Conservation (phyloP, 2,888 invertebrate genomes). For the Acholoe squamosa region DNA sequence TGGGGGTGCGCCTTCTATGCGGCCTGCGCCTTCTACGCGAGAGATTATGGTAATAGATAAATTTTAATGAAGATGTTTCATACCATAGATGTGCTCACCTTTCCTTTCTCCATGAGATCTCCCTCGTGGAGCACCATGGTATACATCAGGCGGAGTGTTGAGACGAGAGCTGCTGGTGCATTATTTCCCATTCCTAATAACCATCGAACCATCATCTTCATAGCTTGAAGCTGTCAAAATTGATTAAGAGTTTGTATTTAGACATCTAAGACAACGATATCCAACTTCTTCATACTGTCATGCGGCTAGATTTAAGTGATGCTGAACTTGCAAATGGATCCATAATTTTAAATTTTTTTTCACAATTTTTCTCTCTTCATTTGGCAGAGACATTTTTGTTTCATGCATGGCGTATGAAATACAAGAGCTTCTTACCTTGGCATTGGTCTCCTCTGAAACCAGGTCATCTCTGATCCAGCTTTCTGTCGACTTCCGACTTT, state of each 20-base stretch:
- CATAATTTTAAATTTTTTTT: not conserved
- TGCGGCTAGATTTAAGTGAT: too few relatives aligned
- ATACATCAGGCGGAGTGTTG: slow-evolving; percentile 95
- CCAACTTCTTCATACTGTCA: too few relatives aligned
- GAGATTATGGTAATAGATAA: too few relatives aligned
- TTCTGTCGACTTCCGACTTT: slow-evolving; percentile 81
- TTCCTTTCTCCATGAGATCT: slow-evolving; percentile 87
- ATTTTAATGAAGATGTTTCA: too few relatives aligned
- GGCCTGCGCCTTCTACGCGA: too few relatives aligned
- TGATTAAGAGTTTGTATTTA: not conserved
- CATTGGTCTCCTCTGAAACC: slow-evolving; percentile 92
- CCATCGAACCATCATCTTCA: slow-evolving; percentile 98
- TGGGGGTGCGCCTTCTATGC: too few relatives aligned
- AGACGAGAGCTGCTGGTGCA: slow-evolving; percentile 78
- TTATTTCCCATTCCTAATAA: slow-evolving; percentile 91
- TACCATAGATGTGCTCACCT: slow-evolving; percentile 78
- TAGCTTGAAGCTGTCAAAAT: slow-evolving; percentile 87
- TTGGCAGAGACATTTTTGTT: not conserved
- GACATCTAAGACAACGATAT: too few relatives aligned
- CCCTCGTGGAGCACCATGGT: slow-evolving; percentile 97
- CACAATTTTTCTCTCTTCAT: not conserved
- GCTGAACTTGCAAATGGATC: not conserved
- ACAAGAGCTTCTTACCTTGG: slow-evolving; percentile 86
- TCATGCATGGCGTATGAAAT: too few relatives aligned
- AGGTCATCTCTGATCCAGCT: slow-evolving; percentile 94